Base-by-base conservation (phyloP, 2,113 vertebrate species). In the Limnothrissa miodon region DNA sequence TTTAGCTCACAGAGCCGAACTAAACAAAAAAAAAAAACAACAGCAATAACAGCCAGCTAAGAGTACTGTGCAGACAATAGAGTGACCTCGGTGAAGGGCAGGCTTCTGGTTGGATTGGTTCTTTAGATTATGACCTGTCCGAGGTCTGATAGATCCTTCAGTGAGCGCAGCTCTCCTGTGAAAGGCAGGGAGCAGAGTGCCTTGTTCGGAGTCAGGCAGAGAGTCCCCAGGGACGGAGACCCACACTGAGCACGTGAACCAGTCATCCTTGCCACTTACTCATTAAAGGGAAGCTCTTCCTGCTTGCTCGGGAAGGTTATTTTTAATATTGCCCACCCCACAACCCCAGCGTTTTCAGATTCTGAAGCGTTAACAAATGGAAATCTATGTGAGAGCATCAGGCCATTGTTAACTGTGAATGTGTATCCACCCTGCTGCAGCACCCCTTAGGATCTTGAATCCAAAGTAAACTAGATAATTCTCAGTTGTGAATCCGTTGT, bases 61-160 rank as follows among this genome's bases (percentile, higher is more conserved):
- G 42, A 42, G n/a, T n/a, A 66, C n/a, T 66, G n/a, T 29, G n/a
- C n/a, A 66, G 17, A 74, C 29, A 74, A 81, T n/a, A 51, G 23
- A 15, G 36, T 87, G 87, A 87, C 85, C 70, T 86, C 78, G 45
- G 81, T 85, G 80, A 85, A 89, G 89, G 83, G 56, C 86, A 87
- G 59, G 4, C 79, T 83, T 59, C 86, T 29, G 83, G 82, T 85
- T 88, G 90, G 87, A 87, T 88, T 81, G 84, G 80, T 89, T 84
- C 39, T 78, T 83, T 80, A 51, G 80, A 84, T 66, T 78, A 45
- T 84, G 85, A 79, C 74, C 70, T 79, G 42, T 82, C 15, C 39
- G 79, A 62, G 85, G 45, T 81, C 80, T 82, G 66, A 84, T 79
- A 51, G 79, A 87, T 83, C 79, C 8, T 56, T 59, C 82, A 66